phyloP scores from a whole-genome alignment of 2,888 invertebrate species.

The Hirtodrosophila histrioides region DNA sequence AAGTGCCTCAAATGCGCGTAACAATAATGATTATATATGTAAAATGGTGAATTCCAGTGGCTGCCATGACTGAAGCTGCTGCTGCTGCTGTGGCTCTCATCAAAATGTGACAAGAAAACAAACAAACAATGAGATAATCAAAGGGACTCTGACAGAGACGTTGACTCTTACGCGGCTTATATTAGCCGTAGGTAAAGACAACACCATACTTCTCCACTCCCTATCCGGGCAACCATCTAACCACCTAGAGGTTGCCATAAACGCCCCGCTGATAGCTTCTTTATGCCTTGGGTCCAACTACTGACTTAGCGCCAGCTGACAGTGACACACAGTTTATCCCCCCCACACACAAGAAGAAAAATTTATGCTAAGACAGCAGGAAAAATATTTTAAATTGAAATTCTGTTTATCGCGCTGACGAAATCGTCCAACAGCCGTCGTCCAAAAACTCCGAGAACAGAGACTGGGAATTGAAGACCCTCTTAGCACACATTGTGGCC shows the following conservation, averaged over 20 bases:
- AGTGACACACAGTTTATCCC: constrained; percentile 10
- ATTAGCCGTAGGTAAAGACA: constrained; percentile 39
- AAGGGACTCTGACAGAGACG: constrained; percentile 50
- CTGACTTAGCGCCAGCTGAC: constrained; percentile 41
- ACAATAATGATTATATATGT: constrained; percentile 65
- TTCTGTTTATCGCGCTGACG: constrained; percentile 71
- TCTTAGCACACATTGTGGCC: constrained; percentile 46
- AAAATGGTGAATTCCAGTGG: constrained; percentile 20
- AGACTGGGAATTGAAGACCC: background rate
- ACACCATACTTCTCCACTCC: background rate
- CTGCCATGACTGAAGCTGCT: no score
- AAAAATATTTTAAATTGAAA: constrained; percentile 78
- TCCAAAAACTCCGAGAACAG: constrained; percentile 5
- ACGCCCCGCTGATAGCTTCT: constrained; percentile 73
- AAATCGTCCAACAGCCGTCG: constrained; percentile 50
- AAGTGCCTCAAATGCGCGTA: constrained; percentile 73
- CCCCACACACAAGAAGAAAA: constrained; percentile 2
- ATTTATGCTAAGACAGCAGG: constrained; percentile 76
- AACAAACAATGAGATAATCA: constrained; percentile 57
- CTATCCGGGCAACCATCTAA: constrained; percentile 1
- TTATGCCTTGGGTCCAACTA: constrained; percentile 58
- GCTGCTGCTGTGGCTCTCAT: constrained; percentile 41
- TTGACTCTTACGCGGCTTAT: constrained; percentile 60
- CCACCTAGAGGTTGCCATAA: constrained; percentile 50
- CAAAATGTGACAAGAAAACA: constrained; percentile 66